Evolutionary conservation across 2,113 vertebrate species (phyloP), one percentile per base, ranked within the genome.

Genomic region (Tautogolabrus adspersus): DNA sequence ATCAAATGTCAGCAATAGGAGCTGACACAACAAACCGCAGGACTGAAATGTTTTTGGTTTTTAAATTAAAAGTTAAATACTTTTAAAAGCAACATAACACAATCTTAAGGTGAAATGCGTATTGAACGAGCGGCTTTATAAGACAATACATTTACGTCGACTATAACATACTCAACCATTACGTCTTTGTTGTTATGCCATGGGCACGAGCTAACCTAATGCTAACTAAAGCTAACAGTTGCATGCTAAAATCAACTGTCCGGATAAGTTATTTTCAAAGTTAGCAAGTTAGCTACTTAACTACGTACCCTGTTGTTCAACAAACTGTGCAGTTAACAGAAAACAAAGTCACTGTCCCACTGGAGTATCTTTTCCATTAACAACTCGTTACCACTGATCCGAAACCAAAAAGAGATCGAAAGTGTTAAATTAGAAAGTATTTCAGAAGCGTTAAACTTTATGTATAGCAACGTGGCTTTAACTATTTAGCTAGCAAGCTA

Each of bases 401-500:
- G 9, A 11, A 11, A 42, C 9, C 40, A 10, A 42, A 11, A 42
- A 11, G 8, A 11, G 40, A 11, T 42, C 1, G 10, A 42, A 42
- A 42, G 40, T 42, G 11, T 9, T 42, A 34, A 5, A 34, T 34
- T 42, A 42, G 40, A 11, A 42, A 42, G 40, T 42, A 42, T 9
- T 42, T 42, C 3, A 42, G 11, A 42, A 9, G 40, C 9, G 40
- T 10, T 10, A 42, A 88, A 71, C 59, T 83, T 81, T 72, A 21
- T 23, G 66, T 2, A 19, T 73, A 76, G 60, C 76, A 85, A 81
- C 84, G 82, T 81, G 83, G 79, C 66, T 81, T 77, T 21, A 18
- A 19, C 11, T 1, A 3, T 59, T 16, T 0, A 59, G 79, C 66
- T 69, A 66, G 16, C 67, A 54, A 40, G 73, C 56, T 70, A 81